These are phyloP conservation scores for Heterodera filipjevi DNA, from an alignment of 2,888 invertebrate species.

Conservation along the genomic window DNA sequence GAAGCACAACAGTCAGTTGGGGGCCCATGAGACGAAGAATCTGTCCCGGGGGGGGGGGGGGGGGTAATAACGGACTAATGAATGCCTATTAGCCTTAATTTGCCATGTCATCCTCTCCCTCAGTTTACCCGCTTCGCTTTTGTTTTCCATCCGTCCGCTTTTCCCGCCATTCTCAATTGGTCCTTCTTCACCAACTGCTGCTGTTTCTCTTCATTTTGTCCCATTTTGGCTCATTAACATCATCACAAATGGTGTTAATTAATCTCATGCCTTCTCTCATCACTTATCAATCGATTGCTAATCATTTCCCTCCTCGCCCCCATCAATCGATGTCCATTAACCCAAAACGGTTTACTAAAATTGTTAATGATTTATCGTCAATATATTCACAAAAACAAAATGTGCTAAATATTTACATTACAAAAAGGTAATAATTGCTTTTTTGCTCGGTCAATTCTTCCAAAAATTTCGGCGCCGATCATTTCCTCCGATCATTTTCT, in stretches of 20 bases:
- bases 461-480: no score
- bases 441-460: no score
- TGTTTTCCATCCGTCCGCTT: not conserved
- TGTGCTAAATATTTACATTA: no score
- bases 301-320: not conserved
- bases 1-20: constrained; percentile 26
- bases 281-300: not conserved
- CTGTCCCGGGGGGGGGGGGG: constrained; percentile 7
- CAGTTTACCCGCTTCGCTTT: not conserved
- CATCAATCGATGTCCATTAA: no score
- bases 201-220: not conserved
- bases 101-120: not conserved
- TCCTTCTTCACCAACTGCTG: not conserved
- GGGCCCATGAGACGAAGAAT: constrained; percentile 27
- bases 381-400: not conserved
- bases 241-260: not conserved
- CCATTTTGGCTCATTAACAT: not conserved
- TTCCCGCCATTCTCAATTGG: not conserved
- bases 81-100: not conserved
- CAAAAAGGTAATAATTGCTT: no score
- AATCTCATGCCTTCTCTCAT: not conserved
- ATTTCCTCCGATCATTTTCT: no score
- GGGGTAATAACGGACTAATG: not conserved
- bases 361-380: not conserved
- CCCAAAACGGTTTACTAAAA: not conserved